These are phyloP conservation scores for Solenopsis invicta DNA, from an alignment of 1,140 invertebrate genomes.

Conservation along the genomic window DNA sequence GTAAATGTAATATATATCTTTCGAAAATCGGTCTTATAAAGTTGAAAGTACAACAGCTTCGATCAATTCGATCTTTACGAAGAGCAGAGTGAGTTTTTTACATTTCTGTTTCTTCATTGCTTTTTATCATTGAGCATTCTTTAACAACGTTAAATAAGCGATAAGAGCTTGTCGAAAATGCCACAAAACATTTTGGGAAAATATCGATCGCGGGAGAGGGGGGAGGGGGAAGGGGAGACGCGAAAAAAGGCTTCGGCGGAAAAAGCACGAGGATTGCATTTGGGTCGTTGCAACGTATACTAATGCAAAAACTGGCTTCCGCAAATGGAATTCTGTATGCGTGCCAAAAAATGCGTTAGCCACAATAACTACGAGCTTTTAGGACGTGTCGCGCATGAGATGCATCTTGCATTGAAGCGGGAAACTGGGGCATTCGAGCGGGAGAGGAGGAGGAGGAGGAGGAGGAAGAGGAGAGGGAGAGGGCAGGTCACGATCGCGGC, in stretches of 20 bases:
- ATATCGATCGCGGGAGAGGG: slow-evolving; percentile 21
- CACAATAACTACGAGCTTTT: slow-evolving; percentile 44
- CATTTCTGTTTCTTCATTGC: neutral
- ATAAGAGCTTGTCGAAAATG: neutral
- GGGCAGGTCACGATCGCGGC: no score
- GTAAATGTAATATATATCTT: neutral
- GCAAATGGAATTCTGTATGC: slow-evolving; percentile 28
- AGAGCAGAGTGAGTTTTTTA: no score
- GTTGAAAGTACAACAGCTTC: neutral
- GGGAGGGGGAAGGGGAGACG: no score
- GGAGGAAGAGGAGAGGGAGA: no score
- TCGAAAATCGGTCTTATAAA: neutral
- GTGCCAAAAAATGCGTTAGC: slow-evolving; percentile 44
- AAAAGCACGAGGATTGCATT: neutral
- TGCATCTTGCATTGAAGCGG: slow-evolving; percentile 23
- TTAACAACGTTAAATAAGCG: neutral
- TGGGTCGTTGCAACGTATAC: slow-evolving; percentile 1
- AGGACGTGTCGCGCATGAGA: slow-evolving; percentile 37
- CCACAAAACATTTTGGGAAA: neutral
- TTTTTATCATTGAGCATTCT: neutral
- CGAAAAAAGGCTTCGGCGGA: neutral
- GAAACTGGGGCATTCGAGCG: slow-evolving; percentile 19
- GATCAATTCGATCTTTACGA: neutral
- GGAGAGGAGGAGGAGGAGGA: neutral
- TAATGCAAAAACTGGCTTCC: slow-evolving; percentile 33